Percentiles rank a stretch among this genome's conserved stretches.
Conservation (phyloP, 2,113 vertebrate genomes). For the Origma solitaria region DNA sequence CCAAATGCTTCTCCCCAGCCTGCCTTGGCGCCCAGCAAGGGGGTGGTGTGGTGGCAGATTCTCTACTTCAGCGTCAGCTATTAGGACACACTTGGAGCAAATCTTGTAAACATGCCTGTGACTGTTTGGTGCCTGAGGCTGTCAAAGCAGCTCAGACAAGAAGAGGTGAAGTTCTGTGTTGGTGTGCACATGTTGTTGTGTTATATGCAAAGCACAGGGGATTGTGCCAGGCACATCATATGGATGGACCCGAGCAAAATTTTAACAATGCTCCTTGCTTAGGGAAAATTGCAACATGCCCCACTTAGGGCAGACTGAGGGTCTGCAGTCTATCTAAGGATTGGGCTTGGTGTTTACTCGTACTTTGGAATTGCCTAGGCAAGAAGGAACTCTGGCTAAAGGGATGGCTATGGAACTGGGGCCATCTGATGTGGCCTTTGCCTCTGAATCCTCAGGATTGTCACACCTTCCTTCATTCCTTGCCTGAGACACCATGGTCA, state of each 20-base stretch:
- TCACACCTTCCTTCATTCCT: background rate
- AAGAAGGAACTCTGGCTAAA: background rate
- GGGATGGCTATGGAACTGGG: background rate
- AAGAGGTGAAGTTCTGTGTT: background rate
- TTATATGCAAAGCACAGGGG: background rate
- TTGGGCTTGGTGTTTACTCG: background rate
- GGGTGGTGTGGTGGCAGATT: background rate
- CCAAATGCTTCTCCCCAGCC: background rate
- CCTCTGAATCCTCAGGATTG: background rate
- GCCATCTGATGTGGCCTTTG: background rate
- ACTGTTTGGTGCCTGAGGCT: background rate
- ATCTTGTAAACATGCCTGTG: background rate
- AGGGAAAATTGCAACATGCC: background rate
- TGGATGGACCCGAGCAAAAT: background rate
- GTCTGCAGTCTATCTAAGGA: background rate
- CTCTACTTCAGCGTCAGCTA: background rate
- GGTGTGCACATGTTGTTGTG: accelerated
- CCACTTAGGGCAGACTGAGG: accelerated
- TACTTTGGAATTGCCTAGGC: background rate
- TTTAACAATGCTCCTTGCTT: background rate
- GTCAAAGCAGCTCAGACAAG: background rate
- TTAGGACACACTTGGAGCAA: background rate
- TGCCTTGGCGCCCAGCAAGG: background rate
- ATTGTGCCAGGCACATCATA: background rate
- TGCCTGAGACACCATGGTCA: background rate